Evolutionary conservation across 2,797 vertebrate genomes (phyloP).

Genomic region (Acridotheres tristis): DNA sequence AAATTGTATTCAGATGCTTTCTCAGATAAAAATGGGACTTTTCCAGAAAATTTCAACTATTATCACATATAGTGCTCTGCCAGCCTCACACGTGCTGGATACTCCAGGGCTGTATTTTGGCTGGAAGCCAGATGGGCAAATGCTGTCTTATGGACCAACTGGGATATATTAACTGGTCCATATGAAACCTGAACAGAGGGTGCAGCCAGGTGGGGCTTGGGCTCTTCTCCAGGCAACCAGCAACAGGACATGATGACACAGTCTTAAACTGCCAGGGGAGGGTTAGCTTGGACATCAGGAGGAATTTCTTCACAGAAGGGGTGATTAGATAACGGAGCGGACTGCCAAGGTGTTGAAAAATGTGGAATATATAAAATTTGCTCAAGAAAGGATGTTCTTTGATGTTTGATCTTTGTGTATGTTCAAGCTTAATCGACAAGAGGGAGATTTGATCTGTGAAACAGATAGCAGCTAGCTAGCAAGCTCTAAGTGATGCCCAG

Average conservation of each 20-base stretch:
- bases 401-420: not conserved
- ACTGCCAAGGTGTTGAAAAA: not conserved
- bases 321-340: not conserved
- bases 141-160: rapidly evolving
- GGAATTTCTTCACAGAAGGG: not conserved
- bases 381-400: not conserved
- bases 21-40: not conserved
- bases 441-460: not conserved
- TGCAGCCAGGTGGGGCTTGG: rapidly evolving
- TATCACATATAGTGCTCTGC: rapidly evolving
- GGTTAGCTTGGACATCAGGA: not conserved
- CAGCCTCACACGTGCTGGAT: rapidly evolving
- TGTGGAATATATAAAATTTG: not conserved
- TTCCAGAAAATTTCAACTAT: not conserved
- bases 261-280: not conserved
- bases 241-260: not conserved
- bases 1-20: not conserved
- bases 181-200: not conserved
- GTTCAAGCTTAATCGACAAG: not conserved
- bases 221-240: not conserved
- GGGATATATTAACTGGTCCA: too few relatives aligned
- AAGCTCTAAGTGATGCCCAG: not conserved
- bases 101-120: not conserved
- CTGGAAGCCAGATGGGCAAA: rapidly evolving
- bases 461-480: not conserved